phyloP scores from a whole-genome alignment of 2,797 vertebrate species.

The Darevskia mixta region DNA sequence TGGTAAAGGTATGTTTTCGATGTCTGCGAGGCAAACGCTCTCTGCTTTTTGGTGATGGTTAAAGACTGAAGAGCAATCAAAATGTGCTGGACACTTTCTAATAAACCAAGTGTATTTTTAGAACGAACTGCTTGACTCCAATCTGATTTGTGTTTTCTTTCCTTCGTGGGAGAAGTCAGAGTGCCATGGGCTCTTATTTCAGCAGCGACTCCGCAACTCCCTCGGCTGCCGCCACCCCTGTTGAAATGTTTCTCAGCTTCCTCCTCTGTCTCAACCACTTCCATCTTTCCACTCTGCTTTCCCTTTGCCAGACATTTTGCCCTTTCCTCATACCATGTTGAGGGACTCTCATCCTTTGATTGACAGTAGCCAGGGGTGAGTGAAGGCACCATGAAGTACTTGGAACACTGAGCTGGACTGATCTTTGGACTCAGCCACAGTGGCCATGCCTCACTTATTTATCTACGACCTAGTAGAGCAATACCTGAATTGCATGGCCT shows the following conservation, averaged over 20 bases:
- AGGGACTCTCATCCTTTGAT: background rate
- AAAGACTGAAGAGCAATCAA: conserved; percentile 58
- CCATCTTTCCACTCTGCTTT: background rate
- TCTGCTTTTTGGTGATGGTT: conserved; percentile 33
- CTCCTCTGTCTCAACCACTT: background rate
- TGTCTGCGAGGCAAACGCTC: conserved; percentile 23
- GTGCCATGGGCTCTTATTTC: background rate
- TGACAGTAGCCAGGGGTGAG: background rate
- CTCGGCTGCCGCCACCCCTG: background rate
- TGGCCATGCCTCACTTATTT: background rate
- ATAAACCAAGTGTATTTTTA: conserved; percentile 66
- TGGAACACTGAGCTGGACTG: background rate
- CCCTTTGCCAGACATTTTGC: background rate
- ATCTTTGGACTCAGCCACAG: background rate
- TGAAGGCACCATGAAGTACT: background rate
- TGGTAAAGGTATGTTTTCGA: conserved; percentile 28
- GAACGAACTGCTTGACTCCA: background rate
- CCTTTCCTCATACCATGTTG: background rate
- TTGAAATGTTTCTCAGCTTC: background rate
- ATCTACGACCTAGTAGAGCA: background rate
- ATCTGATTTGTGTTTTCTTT: conserved; percentile 30
- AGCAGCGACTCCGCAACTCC: background rate
- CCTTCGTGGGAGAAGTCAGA: background rate
- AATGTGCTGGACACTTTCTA: conserved; percentile 75
- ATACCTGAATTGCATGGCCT: background rate